Conservation (phyloP, 1,140 invertebrate genomes). For the Parasteatoda tepidariorum region DNA sequence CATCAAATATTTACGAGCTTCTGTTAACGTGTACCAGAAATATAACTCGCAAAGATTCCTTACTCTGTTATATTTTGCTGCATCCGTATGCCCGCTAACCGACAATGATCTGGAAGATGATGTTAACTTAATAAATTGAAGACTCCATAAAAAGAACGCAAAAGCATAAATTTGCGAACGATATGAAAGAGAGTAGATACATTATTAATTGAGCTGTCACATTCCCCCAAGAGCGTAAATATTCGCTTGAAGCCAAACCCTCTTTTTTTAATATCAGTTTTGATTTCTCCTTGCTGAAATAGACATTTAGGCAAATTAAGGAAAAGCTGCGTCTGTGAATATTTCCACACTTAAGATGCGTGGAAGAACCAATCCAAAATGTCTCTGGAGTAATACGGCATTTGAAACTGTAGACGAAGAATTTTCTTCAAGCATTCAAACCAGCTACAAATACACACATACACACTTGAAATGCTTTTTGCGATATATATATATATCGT, state of each 20-base stretch:
- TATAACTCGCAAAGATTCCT: neutral
- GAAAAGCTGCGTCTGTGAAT: conserved; percentile 11
- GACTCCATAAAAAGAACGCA: conserved; percentile 19
- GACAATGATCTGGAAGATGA: conserved; percentile 28
- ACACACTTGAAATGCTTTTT: too few species aligned
- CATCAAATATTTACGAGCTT: conserved; percentile 47
- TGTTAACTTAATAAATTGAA: conserved; percentile 56
- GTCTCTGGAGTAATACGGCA: conserved; percentile 38
- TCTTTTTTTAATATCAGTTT: conserved; percentile 9
- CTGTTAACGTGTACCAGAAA: neutral
- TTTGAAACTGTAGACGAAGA: conserved; percentile 30
- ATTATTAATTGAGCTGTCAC: conserved; percentile 54
- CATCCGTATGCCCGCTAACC: conserved; percentile 25
- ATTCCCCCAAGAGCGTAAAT: conserved; percentile 8
- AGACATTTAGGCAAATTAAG: conserved; percentile 59
- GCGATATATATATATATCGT: too few species aligned
- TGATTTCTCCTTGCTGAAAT: conserved; percentile 19
- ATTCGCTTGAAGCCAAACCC: conserved; percentile 30
- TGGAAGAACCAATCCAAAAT: conserved; percentile 26
- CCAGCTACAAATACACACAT: too few species aligned
- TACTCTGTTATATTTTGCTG: conserved; percentile 4
- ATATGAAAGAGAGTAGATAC: neutral
- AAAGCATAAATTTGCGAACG: neutral
- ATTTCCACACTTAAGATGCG: conserved; percentile 8
- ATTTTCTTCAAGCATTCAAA: conserved; percentile 10